phyloP scores from a whole-genome alignment of 1,140 invertebrate genomes.

The Caenorhabditis inopinata region DNA sequence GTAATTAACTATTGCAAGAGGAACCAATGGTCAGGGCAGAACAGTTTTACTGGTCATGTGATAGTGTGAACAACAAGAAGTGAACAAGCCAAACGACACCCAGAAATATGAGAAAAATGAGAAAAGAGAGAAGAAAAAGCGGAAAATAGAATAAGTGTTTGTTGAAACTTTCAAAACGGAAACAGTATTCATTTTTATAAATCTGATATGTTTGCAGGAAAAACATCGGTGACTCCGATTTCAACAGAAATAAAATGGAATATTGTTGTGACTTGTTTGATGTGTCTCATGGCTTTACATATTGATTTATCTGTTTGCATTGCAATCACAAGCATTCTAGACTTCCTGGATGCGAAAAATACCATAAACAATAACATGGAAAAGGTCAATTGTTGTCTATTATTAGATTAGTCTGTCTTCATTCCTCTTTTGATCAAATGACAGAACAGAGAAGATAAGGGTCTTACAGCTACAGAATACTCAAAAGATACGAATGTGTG shows the following conservation, averaged over 20 bases:
- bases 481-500: not conserved
- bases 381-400: constrained; percentile 4
- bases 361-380: not conserved
- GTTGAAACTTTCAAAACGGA: too few relatives aligned
- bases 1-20: not conserved
- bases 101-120: not conserved
- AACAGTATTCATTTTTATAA: too few relatives aligned
- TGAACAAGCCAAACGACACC: not conserved
- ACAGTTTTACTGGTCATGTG: constrained; percentile 15
- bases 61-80: not conserved
- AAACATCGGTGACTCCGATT: too few relatives aligned
- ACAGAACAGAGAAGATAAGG: constrained; percentile 6
- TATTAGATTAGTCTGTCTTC: not conserved
- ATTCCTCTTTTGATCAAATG: not conserved
- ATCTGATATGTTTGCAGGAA: too few relatives aligned
- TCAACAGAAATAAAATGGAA: too few relatives aligned
- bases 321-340: not conserved
- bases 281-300: too few relatives aligned
- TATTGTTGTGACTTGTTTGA: too few relatives aligned
- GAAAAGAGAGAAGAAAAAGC: not conserved
- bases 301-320: too few relatives aligned
- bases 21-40: not conserved
- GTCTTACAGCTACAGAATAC: not conserved
- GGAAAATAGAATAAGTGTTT: too few relatives aligned
- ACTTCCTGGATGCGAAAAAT: not conserved